Conservation (phyloP, 2,113 vertebrate species). For the Prunella fulvescens region DNA sequence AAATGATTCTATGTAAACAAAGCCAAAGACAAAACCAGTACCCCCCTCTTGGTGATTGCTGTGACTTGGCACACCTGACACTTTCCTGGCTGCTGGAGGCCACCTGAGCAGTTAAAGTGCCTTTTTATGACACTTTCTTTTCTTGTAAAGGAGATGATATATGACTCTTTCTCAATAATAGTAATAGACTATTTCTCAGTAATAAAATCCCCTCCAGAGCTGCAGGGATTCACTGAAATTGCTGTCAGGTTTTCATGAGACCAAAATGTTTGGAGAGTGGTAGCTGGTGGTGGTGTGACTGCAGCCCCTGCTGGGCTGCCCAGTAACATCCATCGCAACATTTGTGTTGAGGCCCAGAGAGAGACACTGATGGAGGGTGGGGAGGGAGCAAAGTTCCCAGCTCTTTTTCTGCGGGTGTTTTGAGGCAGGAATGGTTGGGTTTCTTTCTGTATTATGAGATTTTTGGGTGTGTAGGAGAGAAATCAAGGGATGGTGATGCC, state of each 20-base stretch:
- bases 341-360: neutral
- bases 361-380: neutral
- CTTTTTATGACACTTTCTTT: neutral
- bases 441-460: neutral
- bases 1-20: neutral
- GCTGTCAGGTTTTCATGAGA: accelerated
- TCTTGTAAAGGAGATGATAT: neutral
- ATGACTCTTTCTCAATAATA: neutral
- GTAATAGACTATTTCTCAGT: neutral
- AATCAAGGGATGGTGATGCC: neutral
- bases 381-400: neutral
- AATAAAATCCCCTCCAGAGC: neutral
- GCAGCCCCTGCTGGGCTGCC: accelerated
- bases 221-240: neutral
- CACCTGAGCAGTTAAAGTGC: neutral
- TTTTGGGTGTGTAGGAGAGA: neutral
- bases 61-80: neutral
- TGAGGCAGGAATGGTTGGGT: neutral
- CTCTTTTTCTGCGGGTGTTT: neutral
- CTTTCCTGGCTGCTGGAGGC: neutral
- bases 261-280: accelerated
- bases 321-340: accelerated
- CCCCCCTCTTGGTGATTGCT: neutral
- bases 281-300: neutral
- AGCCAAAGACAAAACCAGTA: neutral